Percentiles rank a stretch among this genome's conserved stretches.
These are phyloP conservation scores for Smittia sp. DNA, from an alignment of 2,888 invertebrate genomes.

Conservation along the genomic window DNA sequence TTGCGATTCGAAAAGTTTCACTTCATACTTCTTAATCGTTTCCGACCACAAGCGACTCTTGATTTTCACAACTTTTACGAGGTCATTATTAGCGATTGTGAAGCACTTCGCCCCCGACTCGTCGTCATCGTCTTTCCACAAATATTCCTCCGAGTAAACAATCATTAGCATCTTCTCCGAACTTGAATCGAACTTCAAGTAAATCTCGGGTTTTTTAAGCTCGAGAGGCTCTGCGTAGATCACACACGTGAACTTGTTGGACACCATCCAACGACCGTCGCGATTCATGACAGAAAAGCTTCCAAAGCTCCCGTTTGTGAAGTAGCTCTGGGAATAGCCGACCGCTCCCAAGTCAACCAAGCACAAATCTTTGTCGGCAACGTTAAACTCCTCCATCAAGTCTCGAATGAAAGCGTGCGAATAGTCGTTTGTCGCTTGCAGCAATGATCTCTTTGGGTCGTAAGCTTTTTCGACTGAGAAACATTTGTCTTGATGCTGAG, in stretches of 20 bases:
- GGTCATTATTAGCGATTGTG: constrained; percentile 58
- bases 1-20: constrained; percentile 43
- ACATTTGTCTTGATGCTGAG: constrained; percentile 17
- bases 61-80: constrained; percentile 55
- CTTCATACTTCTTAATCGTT: constrained; percentile 43
- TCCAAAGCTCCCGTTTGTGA: constrained; percentile 14
- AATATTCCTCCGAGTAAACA: constrained; percentile 58
- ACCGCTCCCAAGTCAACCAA: constrained; percentile 2
- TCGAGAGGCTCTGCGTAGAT: constrained; percentile 28
- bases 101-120: constrained; percentile 61
- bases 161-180: constrained; percentile 53
- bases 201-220: constrained; percentile 42
- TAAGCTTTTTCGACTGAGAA: neutral
- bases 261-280: constrained; percentile 48
- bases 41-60: constrained; percentile 51
- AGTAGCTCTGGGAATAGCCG: constrained; percentile 22
- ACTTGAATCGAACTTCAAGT: constrained; percentile 42
- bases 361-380: neutral
- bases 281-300: constrained; percentile 43
- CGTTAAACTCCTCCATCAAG: neutral
- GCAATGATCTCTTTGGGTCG: neutral
- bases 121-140: constrained; percentile 55
- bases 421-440: neutral
- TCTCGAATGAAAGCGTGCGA: neutral
- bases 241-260: constrained; percentile 34